Conservation (phyloP, 2,888 invertebrate species). For the Stenurella melanura region DNA sequence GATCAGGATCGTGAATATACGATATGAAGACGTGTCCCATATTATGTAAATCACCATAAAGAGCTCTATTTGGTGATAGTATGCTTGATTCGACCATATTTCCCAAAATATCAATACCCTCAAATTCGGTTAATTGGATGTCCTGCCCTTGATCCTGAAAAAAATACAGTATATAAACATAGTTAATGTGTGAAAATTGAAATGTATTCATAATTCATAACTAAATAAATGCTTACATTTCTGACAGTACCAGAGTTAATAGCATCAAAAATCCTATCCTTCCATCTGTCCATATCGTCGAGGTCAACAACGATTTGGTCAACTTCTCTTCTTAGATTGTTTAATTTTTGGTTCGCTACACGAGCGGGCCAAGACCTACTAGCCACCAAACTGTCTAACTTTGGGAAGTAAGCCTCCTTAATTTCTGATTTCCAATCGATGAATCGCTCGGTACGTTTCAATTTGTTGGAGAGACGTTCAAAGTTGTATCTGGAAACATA, state of each 20-base stretch:
- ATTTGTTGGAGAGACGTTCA: slow-evolving; percentile 84
- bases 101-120: slow-evolving; percentile 86
- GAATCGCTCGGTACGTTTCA: slow-evolving; percentile 79
- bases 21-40: slow-evolving; percentile 87
- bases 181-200: no score
- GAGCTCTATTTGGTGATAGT: slow-evolving; percentile 80
- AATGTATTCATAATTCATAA: neutral
- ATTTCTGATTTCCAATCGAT: slow-evolving; percentile 83
- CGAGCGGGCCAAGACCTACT: slow-evolving; percentile 86
- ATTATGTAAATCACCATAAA: slow-evolving; percentile 90
- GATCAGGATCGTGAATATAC: slow-evolving; percentile 87
- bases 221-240: slow-evolving; percentile 72
- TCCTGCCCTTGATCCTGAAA: slow-evolving; percentile 77
- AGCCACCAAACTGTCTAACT: slow-evolving; percentile 86
- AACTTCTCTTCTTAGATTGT: slow-evolving; percentile 80
- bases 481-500: slow-evolving; percentile 77
- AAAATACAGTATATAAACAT: slow-evolving; percentile 53
- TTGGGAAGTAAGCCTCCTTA: slow-evolving; percentile 88
- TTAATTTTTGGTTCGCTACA: slow-evolving; percentile 75
- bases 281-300: slow-evolving; percentile 84
- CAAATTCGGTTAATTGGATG: slow-evolving; percentile 78
- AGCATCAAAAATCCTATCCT: slow-evolving; percentile 83
- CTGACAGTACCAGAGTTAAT: slow-evolving; percentile 79
- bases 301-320: slow-evolving; percentile 82
- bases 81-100: slow-evolving; percentile 86